phyloP scores from a whole-genome alignment of 2,888 invertebrate species.

The Chrysina gloriosa region DNA sequence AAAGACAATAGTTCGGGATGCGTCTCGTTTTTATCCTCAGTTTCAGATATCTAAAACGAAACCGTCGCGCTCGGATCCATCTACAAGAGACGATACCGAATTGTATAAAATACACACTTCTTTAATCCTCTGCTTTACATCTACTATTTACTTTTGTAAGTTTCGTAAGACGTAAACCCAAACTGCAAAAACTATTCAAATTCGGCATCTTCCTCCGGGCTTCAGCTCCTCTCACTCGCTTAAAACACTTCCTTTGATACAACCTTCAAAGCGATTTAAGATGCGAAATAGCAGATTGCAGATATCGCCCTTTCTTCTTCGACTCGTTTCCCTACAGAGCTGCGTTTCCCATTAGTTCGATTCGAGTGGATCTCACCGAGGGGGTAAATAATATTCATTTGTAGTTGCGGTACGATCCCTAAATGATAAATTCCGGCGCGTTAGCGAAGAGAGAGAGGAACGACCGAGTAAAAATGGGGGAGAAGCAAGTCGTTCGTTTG shows the following conservation, averaged over 20 bases:
- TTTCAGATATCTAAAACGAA: no score
- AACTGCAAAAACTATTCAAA: not conserved
- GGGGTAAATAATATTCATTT: constrained; percentile 31
- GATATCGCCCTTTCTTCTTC: constrained; percentile 3
- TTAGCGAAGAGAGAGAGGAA: constrained; percentile 2
- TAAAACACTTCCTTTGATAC: constrained; percentile 13
- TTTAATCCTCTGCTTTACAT: no score
- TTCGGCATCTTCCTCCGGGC: constrained; percentile 19
- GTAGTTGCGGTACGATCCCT: constrained; percentile 24
- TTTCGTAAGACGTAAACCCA: no score
- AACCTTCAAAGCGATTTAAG: constrained; percentile 14
- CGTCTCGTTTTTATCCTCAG: no score
- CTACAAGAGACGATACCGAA: no score
- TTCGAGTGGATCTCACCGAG: constrained; percentile 15
- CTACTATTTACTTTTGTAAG: no score
- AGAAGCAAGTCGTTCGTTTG: constrained; percentile 10
- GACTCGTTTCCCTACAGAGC: not conserved
- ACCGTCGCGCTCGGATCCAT: no score
- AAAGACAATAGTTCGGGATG: no score
- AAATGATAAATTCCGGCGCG: constrained; percentile 19
- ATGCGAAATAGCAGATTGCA: constrained; percentile 12
- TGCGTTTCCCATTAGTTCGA: constrained; percentile 24
- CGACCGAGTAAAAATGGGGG: no score
- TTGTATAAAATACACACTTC: no score
- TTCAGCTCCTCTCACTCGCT: constrained; percentile 4